These are phyloP conservation scores for Lamprologus lemairii DNA, from an alignment of 2,113 vertebrate species.

Conservation along the genomic window DNA sequence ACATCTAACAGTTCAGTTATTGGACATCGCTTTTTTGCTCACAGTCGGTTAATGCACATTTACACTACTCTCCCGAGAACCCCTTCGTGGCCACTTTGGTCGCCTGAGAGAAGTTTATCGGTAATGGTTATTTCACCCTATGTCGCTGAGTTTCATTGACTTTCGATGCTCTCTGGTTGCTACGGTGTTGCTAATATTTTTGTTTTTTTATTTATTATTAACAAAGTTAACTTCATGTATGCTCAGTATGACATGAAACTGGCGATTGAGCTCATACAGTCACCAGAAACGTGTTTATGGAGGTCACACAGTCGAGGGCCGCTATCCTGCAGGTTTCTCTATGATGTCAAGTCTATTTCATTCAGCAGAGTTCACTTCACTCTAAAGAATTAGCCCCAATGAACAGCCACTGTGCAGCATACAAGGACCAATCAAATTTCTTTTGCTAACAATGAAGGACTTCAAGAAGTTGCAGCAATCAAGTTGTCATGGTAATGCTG, in stretches of 20 bases:
- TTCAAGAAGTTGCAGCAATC: background rate
- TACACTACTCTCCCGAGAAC: background rate
- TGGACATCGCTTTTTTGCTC: background rate
- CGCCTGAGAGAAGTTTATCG: background rate
- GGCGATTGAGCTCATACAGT: background rate
- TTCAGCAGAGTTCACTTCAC: background rate
- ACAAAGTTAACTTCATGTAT: background rate
- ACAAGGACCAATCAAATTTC: background rate
- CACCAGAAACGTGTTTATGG: background rate
- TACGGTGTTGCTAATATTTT: background rate
- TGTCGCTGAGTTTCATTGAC: background rate
- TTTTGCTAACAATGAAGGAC: background rate
- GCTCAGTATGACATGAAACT: background rate
- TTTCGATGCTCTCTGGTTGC: background rate
- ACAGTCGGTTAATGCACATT: background rate
- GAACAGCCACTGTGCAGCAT: background rate
- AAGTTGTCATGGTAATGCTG: background rate
- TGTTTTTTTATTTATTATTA: background rate
- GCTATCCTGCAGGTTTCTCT: background rate
- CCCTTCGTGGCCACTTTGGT: background rate
- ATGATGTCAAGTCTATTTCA: background rate
- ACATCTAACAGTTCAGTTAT: background rate
- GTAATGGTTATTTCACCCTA: background rate
- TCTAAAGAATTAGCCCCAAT: background rate
- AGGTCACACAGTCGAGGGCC: background rate